Evolutionary conservation across 2,888 invertebrate genomes (phyloP).

Genomic region (Pantelozetes paolii): DNA sequence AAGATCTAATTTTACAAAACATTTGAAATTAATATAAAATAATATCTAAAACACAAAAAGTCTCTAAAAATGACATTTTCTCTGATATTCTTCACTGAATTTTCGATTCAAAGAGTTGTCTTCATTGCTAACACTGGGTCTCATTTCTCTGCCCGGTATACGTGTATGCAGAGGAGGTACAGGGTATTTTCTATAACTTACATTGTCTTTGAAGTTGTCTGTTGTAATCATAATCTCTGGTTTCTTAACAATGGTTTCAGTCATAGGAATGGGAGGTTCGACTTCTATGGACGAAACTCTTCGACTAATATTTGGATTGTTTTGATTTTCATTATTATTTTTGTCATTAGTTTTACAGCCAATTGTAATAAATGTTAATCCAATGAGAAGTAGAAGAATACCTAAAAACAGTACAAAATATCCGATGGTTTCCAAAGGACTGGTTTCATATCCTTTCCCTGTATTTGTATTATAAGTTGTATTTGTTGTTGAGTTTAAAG

Average conservation of each 20-base stretch:
- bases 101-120: neutral
- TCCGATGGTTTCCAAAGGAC: constrained; percentile 7
- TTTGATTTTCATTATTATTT: no score
- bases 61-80: no score
- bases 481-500: neutral
- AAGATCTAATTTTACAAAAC: no score
- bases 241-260: neutral
- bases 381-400: constrained; percentile 14
- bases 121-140: neutral
- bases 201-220: neutral
- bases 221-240: constrained; percentile 32
- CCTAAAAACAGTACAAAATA: constrained; percentile 23
- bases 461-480: neutral
- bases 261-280: neutral
- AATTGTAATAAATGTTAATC: neutral
- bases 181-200: constrained; percentile 12
- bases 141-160: neutral
- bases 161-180: neutral
- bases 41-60: no score
- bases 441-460: neutral
- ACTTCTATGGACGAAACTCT: constrained; percentile 3
- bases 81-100: no score
- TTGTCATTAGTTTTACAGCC: neutral
- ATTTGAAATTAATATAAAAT: no score
- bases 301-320: neutral